phyloP scores from a whole-genome alignment of 2,888 invertebrate genomes.

The Plusia festucae region DNA sequence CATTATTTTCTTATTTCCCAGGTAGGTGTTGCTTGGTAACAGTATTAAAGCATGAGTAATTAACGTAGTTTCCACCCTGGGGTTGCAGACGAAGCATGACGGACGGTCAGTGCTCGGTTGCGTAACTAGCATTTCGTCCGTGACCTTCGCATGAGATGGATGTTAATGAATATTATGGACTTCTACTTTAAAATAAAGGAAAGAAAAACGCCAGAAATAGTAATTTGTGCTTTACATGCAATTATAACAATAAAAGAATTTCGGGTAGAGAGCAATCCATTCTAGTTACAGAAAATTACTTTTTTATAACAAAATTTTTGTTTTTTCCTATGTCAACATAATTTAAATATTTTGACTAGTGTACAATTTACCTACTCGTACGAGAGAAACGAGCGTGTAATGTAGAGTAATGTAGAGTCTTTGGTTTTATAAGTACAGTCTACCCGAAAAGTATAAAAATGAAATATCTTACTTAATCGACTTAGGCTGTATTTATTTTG shows the following conservation, averaged over 20 bases:
- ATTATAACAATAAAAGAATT: no score
- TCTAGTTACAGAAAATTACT: no score
- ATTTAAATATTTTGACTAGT: no score
- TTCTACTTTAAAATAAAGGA: neutral
- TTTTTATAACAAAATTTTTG: no score
- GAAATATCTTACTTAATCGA: neutral
- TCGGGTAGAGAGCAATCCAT: no score
- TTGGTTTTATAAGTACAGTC: no score
- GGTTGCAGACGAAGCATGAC: conserved; percentile 71
- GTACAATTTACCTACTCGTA: no score
- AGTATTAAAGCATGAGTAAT: conserved; percentile 31
- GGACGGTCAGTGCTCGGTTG: conserved; percentile 76
- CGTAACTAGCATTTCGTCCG: conserved; percentile 73
- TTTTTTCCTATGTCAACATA: no score
- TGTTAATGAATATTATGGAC: conserved; percentile 30
- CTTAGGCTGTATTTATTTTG: neutral
- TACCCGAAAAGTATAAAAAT: neutral
- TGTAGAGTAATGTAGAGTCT: no score
- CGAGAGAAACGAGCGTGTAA: no score
- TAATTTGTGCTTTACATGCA: no score
- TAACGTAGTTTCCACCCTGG: conserved; percentile 44
- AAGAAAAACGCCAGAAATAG: neutral
- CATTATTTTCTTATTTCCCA: conserved; percentile 11
- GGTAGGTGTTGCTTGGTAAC: conserved; percentile 22
- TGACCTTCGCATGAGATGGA: conserved; percentile 68